Evolutionary conservation across 2,797 vertebrate genomes (phyloP), one percentile per base, ranked within the genome.

Genomic region (Enteromius unitaeniatus): DNA sequence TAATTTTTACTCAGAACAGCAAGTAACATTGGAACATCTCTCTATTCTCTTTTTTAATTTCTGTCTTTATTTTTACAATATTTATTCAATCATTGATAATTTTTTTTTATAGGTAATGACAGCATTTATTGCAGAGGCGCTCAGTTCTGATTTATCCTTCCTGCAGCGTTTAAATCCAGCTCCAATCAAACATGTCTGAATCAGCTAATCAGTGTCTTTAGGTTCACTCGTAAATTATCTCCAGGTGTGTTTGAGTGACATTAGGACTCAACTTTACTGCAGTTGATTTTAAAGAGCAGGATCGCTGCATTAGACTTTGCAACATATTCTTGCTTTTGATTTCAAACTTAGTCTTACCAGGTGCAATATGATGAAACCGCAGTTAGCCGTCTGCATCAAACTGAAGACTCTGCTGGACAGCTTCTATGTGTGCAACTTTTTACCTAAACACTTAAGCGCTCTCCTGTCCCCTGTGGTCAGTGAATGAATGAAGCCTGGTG

Each of bases 171-270:
- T 75, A 26, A 74, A 51, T 65, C 31, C 31, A 74, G 21, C 45
- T 51, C 45, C 65, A 82, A 82, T 82, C 70, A 82, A 69, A 70
- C 72, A 42, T 42, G 37, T 21, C 31, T 37, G 17, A 85, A 77
- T 42, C 80, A 74, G 42, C 80, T 65, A 74, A 82, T 82, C 80
- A 82, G 15, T 9, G 14, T 75, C 60, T 74, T 82, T 74, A 45
- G 70, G 28, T 62, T 74, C 58, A 75, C 28, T 51, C 37, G 15
- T 51, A 53, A 49, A 82, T 82, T 82, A 26, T 28, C 26, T n/a
- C 3, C 80, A 82, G 70, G 70, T 65, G 70, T 51, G 80, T 40
- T n/a, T 49, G 31, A 74, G 21, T 17, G 72, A 40, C 26, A 23
- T 53, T 42, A 49, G 2, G 15, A 37, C 14, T 51, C 65, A 75